phyloP scores from a whole-genome alignment of 1,140 invertebrate species.

The Drosophila nigrodunni region DNA sequence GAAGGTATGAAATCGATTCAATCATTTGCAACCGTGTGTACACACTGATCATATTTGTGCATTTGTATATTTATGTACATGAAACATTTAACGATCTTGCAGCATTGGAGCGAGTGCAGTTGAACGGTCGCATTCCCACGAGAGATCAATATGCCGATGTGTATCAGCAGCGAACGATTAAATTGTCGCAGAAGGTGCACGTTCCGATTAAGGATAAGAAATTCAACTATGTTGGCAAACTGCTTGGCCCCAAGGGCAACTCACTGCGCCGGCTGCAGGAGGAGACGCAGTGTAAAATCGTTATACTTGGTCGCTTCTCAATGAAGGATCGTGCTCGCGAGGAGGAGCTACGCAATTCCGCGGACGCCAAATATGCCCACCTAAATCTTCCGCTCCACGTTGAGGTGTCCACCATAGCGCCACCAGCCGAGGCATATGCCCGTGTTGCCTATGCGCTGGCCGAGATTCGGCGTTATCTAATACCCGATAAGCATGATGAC shows the following conservation, averaged over 20 bases:
- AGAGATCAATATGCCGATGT: constrained; percentile 92
- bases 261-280: constrained; percentile 96
- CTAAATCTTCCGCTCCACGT: constrained; percentile 97
- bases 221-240: constrained; percentile 98
- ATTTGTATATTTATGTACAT: not conserved
- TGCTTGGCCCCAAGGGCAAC: constrained; percentile 96
- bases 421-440: constrained; percentile 95
- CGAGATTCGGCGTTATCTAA: constrained; percentile 89
- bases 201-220: constrained; percentile 96
- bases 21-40: constrained; percentile 16
- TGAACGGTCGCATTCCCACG: constrained; percentile 86
- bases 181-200: constrained; percentile 92
- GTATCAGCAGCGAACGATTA: constrained; percentile 93
- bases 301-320: constrained; percentile 96
- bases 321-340: constrained; percentile 97
- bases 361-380: constrained; percentile 97
- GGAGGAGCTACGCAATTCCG: constrained; percentile 93
- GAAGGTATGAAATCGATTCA: constrained; percentile 73
- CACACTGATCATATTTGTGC: constrained; percentile 27
- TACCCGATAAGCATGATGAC: constrained; percentile 91
- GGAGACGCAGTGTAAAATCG: constrained; percentile 98
- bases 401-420: constrained; percentile 94
- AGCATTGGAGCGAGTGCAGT: constrained; percentile 88
- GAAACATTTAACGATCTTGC: constrained; percentile 15
- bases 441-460: constrained; percentile 94